phyloP scores from a whole-genome alignment of 2,888 invertebrate species.

The Ormyrus pomaceus region DNA sequence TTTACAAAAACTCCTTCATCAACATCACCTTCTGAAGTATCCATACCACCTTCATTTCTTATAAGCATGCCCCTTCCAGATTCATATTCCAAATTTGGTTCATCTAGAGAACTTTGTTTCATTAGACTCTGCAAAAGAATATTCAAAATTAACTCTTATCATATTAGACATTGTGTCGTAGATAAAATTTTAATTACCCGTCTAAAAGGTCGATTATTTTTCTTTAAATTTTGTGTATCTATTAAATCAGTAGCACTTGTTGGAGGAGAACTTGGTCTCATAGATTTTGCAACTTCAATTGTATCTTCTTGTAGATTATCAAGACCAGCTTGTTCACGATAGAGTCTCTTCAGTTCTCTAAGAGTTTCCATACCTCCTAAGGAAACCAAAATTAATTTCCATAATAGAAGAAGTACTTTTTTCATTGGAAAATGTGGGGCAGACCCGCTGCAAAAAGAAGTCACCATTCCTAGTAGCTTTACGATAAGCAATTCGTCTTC shows the following conservation, averaged over 20 bases:
- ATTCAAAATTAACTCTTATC: slow-evolving; percentile 20
- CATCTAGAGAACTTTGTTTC: slow-evolving; percentile 95
- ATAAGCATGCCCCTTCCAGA: slow-evolving; percentile 67
- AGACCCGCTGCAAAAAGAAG: slow-evolving; percentile 95
- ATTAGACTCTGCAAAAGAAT: slow-evolving; percentile 80
- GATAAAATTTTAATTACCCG: slow-evolving; percentile 74
- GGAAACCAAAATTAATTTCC: slow-evolving; percentile 95
- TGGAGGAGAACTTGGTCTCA: slow-evolving; percentile 97
- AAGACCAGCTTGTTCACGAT: slow-evolving; percentile 84
- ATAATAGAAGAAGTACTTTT: slow-evolving; percentile 94
- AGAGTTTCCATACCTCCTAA: slow-evolving; percentile 94
- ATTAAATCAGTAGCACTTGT: slow-evolving; percentile 93
- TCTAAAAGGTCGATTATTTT: slow-evolving; percentile 82
- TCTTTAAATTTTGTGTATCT: slow-evolving; percentile 89
- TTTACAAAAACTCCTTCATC: slow-evolving; percentile 76
- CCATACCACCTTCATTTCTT: slow-evolving; percentile 79
- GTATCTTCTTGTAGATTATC: slow-evolving; percentile 93
- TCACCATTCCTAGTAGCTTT: slow-evolving; percentile 96
- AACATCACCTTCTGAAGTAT: slow-evolving; percentile 77
- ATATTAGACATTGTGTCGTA: slow-evolving; percentile 13
- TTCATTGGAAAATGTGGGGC: slow-evolving; percentile 99
- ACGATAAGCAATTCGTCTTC: slow-evolving; percentile 92
- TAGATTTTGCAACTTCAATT: slow-evolving; percentile 92
- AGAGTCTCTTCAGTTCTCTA: slow-evolving; percentile 84
- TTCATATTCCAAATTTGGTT: slow-evolving; percentile 77